Percentiles rank a stretch among this genome's conserved stretches.
Conservation (phyloP, 2,888 invertebrate species). For the Drosophila kambysellisi region DNA sequence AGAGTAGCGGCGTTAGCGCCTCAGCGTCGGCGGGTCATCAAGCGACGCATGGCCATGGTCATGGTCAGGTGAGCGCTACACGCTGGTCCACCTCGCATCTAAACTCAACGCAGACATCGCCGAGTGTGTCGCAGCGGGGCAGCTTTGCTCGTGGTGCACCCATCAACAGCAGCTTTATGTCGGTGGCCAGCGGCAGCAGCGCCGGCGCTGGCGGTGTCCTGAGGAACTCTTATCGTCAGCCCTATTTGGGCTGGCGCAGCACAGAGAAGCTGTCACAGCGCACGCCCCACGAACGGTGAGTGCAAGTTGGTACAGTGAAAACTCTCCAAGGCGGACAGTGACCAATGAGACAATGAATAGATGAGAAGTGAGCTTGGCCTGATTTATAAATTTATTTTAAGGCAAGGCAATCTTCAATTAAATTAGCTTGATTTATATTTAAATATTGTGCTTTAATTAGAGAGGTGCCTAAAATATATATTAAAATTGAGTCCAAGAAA, state of each 20-base stretch:
- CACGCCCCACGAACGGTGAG: conserved; percentile 93
- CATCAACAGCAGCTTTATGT: conserved; percentile 85
- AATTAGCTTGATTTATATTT: background rate
- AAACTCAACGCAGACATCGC: conserved; percentile 90
- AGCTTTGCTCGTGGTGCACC: conserved; percentile 88
- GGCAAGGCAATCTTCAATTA: background rate
- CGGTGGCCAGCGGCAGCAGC: conserved; percentile 88
- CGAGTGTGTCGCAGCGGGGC: conserved; percentile 90
- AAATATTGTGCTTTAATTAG: background rate
- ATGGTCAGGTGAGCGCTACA: conserved; percentile 72
- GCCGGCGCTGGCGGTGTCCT: conserved; percentile 82
- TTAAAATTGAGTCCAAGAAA: background rate
- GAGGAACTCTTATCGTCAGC: conserved; percentile 90
- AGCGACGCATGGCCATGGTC: conserved; percentile 35
- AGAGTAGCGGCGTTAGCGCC: conserved; percentile 55
- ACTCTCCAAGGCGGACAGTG: background rate
- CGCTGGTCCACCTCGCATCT: conserved; percentile 91
- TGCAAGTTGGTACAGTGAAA: background rate
- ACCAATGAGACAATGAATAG: background rate
- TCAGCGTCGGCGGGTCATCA: conserved; percentile 32
- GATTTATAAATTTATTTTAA: background rate
- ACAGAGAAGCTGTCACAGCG: conserved; percentile 92
- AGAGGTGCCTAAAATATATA: background rate
- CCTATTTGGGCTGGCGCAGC: conserved; percentile 95
- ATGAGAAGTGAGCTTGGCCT: background rate